phyloP scores from a whole-genome alignment of 2,113 vertebrate species.

The Muntiacus reevesi region DNA sequence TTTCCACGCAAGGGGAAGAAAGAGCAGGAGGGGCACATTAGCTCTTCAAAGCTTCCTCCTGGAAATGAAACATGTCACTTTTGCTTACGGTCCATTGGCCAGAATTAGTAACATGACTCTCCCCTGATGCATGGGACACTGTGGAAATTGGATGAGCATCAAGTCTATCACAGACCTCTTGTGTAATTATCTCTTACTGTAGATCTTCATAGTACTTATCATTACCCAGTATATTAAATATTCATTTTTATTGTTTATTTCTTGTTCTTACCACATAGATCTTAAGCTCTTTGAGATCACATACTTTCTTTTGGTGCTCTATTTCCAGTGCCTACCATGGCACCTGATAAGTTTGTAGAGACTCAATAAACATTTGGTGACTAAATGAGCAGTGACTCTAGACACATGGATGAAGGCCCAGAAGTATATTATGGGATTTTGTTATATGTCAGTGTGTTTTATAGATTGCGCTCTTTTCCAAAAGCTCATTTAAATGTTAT shows the following conservation, averaged over 20 bases:
- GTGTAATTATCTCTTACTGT: background rate
- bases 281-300: background rate
- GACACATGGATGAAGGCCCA: background rate
- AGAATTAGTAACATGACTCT: background rate
- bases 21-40: background rate
- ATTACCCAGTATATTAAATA: background rate
- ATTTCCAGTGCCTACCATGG: background rate
- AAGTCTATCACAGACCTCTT: background rate
- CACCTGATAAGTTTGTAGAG: background rate
- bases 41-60: background rate
- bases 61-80: background rate
- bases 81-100: background rate
- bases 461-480: constrained; percentile 14
- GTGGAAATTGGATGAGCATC: background rate
- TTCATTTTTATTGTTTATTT: background rate
- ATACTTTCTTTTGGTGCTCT: background rate
- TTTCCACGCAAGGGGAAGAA: background rate
- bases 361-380: background rate
- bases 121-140: background rate
- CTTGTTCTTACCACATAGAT: background rate
- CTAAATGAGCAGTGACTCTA: background rate
- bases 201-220: background rate
- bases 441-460: constrained; percentile 1
- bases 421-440: background rate
- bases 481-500: constrained; percentile 43